phyloP scores from a whole-genome alignment of 2,797 vertebrate species.

The Rhinella marina region DNA sequence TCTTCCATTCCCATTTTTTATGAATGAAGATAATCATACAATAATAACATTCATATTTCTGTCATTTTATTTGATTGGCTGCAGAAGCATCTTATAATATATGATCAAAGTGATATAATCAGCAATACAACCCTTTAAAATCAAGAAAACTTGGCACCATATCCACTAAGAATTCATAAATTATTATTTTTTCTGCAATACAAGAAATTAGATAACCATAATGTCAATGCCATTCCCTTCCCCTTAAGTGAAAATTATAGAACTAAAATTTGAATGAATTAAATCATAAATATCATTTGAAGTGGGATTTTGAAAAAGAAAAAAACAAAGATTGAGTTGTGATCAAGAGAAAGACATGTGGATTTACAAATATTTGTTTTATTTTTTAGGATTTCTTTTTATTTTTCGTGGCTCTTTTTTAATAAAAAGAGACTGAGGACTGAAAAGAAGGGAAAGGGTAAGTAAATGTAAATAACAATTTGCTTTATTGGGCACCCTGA shows the following conservation, averaged over 20 bases:
- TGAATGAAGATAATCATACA: not conserved
- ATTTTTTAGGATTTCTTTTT: slow-evolving; percentile 52
- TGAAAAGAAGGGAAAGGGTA: slow-evolving; percentile 52
- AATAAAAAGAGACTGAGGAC: slow-evolving; percentile 47
- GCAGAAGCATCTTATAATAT: not conserved
- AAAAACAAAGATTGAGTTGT: slow-evolving; percentile 27
- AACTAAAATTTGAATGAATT: not conserved
- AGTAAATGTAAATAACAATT: slow-evolving; percentile 42
- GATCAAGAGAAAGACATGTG: slow-evolving; percentile 44
- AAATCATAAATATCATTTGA: not conserved
- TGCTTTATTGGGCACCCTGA: slow-evolving; percentile 18
- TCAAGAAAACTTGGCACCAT: not conserved
- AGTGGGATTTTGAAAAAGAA: not conserved
- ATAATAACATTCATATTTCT: not conserved
- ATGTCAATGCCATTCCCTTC: not conserved
- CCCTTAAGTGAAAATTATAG: not conserved
- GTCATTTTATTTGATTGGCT: not conserved
- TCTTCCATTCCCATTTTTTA: not conserved
- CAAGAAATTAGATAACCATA: not conserved
- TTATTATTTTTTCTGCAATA: not conserved
- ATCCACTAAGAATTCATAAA: not conserved
- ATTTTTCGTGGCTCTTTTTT: slow-evolving; percentile 50
- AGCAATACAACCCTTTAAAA: not conserved
- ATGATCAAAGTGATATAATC: not conserved
- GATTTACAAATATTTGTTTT: slow-evolving; percentile 51